Base-by-base conservation (phyloP, 2,113 vertebrate genomes). In the Oncorhynchus masou region DNA sequence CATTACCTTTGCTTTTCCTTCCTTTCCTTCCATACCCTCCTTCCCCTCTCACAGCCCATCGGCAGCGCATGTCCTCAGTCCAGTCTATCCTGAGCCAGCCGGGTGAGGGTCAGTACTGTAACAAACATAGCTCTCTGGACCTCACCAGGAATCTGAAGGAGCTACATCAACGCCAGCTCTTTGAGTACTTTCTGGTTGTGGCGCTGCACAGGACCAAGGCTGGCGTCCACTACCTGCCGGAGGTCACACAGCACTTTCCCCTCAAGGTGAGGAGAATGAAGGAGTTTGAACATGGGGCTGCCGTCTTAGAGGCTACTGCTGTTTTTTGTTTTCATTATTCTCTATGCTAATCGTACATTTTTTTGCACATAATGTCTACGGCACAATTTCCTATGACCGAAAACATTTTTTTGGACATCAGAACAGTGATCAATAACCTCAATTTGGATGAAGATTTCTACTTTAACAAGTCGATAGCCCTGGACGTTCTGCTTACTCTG, bases 221-320 rank as follows among this genome's bases (percentile, higher is more conserved):
- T 0, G 92, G 95, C 4, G 86, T 82, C 22, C 87, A 93, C 12
- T 97, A 96, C 0, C 71, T 96, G 75, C 96, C 96, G 0, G 94
- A 95, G 68, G 94, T 97, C 87, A 96, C 95, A 2, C 96, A 97
- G 88, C 96, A 97, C 89, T 97, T 97, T 79, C 96, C 96, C 0
- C 71, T 91, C 27, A 97, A 96, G 95, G 96, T 97, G 82, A 1
- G 71, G 1, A 74, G 25, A 34, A 51, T 9, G 67, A 8, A 3
- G 25, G 15, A 39, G 39, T 45, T 45, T 45, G 39, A 45, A 45
- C 7, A 11, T 45, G 39, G 39, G 2, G 39, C 39, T 45, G 39
- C 39, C 39, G 8, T 45, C 39, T 45, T 45, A 45, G 39, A 45
- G 39, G 39, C 7, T 39, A 8, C 39, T 39, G 39, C 39, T 39